These are phyloP conservation scores for Ophthalmolycus amberensis DNA, from an alignment of 2,113 vertebrate genomes.

Conservation along the genomic window DNA sequence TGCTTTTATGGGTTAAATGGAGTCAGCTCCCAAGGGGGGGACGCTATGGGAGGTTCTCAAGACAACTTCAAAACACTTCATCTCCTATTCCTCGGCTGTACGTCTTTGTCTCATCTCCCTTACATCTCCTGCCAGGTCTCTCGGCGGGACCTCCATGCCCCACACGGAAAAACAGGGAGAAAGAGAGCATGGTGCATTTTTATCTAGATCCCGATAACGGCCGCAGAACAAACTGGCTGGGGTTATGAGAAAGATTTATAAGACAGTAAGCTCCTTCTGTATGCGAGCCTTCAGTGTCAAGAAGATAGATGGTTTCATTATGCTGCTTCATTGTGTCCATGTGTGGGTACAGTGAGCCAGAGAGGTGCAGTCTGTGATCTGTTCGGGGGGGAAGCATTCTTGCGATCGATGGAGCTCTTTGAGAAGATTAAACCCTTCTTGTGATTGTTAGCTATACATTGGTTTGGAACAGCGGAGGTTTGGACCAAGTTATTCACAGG, in stretches of 20 bases:
- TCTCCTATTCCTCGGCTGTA: conserved; percentile 31
- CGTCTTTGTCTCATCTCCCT: conserved; percentile 61
- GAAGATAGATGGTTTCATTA: conserved; percentile 72
- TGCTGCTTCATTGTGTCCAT: conserved; percentile 65
- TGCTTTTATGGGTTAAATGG: conserved; percentile 57
- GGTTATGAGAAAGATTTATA: conserved; percentile 61
- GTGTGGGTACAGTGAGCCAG: conserved; percentile 55
- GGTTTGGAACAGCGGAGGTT: conserved; percentile 27
- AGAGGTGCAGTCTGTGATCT: conserved; percentile 22
- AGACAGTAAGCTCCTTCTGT: conserved; percentile 63
- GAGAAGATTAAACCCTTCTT: conserved; percentile 38
- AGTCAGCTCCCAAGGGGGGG: conserved; percentile 38
- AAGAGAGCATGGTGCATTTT: conserved; percentile 19
- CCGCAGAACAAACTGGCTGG: conserved; percentile 35
- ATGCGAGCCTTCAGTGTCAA: conserved; percentile 61
- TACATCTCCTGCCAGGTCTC: conserved; percentile 62
- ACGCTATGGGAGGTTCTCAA: conserved; percentile 51
- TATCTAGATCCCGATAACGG: conserved; percentile 40
- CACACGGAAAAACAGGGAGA: conserved; percentile 40
- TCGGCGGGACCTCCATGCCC: conserved; percentile 49
- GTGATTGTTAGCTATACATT: conserved; percentile 37
- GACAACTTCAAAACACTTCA: conserved; percentile 55
- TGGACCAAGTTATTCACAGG: background rate
- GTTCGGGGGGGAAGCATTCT: conserved; percentile 22
- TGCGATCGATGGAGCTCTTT: conserved; percentile 17